Conservation (phyloP, 2,113 vertebrate species). For the Percopsis transmontana region DNA sequence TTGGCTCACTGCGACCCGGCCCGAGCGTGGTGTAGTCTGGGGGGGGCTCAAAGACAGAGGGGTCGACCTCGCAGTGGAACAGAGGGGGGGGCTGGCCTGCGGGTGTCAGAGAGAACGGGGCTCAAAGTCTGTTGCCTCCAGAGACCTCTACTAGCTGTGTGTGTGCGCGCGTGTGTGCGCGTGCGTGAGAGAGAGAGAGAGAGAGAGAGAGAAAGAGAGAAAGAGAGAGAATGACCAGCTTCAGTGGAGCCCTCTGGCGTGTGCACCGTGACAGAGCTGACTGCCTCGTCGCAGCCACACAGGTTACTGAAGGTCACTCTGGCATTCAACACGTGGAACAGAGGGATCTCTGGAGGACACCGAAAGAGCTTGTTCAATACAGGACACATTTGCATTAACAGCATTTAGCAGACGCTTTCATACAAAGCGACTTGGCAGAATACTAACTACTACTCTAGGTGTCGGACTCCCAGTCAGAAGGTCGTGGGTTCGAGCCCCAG, state of each 20-base stretch:
- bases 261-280: constrained; percentile 76
- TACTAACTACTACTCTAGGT: no score
- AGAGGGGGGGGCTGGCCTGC: constrained; percentile 72
- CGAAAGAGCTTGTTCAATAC: not conserved
- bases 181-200: not conserved
- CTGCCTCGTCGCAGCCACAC: constrained; percentile 81
- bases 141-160: no score
- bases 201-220: not conserved
- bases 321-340: constrained; percentile 83
- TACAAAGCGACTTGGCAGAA: no score
- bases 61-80: constrained; percentile 88
- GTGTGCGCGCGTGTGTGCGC: no score
- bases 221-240: constrained; percentile 52
- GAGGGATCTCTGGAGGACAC: constrained; percentile 76
- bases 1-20: constrained; percentile 86
- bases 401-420: no score
- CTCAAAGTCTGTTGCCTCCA: no score
- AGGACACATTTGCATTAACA: no score
- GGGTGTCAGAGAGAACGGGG: not conserved
- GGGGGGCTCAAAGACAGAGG: constrained; percentile 88
- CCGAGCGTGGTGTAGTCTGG: constrained; percentile 90
- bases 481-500: no score
- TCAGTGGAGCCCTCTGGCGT: constrained; percentile 60
- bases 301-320: constrained; percentile 84
- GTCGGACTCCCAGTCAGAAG: no score